These are phyloP conservation scores for Hirudo medicinalis DNA, from an alignment of 1,140 invertebrate species.

Conservation along the genomic window DNA sequence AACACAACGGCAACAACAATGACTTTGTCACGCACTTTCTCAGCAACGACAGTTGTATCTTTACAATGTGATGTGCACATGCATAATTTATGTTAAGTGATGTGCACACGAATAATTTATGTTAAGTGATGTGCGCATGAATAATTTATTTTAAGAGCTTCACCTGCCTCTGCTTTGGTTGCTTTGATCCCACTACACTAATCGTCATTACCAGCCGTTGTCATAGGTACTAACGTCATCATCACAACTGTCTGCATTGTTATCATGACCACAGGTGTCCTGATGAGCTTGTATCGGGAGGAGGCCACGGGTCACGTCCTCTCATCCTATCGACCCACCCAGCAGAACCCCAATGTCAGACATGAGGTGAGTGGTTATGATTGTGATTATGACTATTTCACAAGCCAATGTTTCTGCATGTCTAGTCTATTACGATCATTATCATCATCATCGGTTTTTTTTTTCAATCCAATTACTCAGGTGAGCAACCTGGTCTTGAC, in stretches of 20 bases:
- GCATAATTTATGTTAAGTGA: constrained; percentile 15
- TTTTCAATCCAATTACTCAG: constrained; percentile 24
- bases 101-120: too few relatives aligned
- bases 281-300: constrained; percentile 54
- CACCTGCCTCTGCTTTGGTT: too few relatives aligned
- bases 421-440: too few relatives aligned
- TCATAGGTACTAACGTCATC: neutral
- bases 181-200: too few relatives aligned
- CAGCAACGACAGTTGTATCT: constrained; percentile 43
- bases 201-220: neutral
- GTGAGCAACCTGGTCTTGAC: constrained; percentile 21
- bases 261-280: constrained; percentile 38
- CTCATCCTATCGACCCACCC: constrained; percentile 40
- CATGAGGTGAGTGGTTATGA: constrained; percentile 45
- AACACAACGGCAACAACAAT: constrained; percentile 40
- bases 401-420: too few relatives aligned
- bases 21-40: constrained; percentile 46
- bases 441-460: too few relatives aligned
- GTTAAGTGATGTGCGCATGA: neutral
- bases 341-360: constrained; percentile 44
- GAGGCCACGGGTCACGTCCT: constrained; percentile 47
- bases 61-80: neutral
- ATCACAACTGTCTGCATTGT: neutral
- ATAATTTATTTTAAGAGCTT: too few relatives aligned
- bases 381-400: neutral